Base-by-base conservation (phyloP, 1,140 invertebrate genomes). In the Drosophila punjabiensis region DNA sequence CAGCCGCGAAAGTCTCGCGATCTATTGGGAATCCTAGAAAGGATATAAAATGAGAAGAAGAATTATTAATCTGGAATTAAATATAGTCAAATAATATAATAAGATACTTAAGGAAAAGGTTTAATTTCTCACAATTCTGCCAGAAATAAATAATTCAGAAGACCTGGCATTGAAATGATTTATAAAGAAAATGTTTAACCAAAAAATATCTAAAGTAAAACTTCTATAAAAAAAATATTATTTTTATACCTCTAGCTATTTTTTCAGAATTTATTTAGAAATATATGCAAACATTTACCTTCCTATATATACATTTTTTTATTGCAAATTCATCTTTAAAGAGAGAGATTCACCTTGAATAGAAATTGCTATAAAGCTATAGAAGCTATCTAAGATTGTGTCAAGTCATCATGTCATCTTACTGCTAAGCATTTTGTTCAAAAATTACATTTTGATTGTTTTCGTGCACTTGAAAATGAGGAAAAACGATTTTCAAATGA, bases 401-500 rank as follows among this genome's bases (percentile, higher is more conserved):
- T 24, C 37, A 43, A 74, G 32, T 74, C 70, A 73, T 60, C 50
- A 14, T 55, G 18, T 39, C 16, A 50, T 62, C 37, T 77, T 20
- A 41, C 43, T 30, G 32, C 33, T 14, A 63, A 76, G 35, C 39
- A 63, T 75, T 74, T 48, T 28, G 30, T 53, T 61, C 8, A 13
- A 61, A 56, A 76, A 75, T 76, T 76, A 30, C 50, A 41, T 64
- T 78, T 60, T 68, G 75, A 77, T 77, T 77, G 48, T 55, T 69
- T 78, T 78, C 75, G 75, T 78, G 75, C 13, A 10, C 32, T 37
- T 28, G 13, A 28, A 37, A 71, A 37, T 45, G 37, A 32, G 24
- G 32, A 63, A 76, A 74, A 74, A 70, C 52, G 50, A 43, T 78
- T 62, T 62, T 32, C 48, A 37, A 69, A 62, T 16, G 64, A 61